Percentiles rank a stretch among this genome's conserved stretches.
Evolutionary conservation across 2,888 invertebrate genomes (phyloP).

Genomic region (Entomobrya proxima): DNA sequence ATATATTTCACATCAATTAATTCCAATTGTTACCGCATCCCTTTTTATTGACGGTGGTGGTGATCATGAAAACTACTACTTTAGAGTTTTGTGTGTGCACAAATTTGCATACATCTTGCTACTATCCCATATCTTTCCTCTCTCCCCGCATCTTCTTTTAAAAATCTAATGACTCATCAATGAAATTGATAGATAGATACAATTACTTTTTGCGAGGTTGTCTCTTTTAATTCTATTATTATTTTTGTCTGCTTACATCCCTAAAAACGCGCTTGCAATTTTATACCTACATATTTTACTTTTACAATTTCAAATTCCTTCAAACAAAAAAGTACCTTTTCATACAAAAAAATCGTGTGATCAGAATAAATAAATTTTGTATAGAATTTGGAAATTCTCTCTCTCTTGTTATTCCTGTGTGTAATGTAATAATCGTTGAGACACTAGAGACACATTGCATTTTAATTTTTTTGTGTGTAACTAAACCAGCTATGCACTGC

Average conservation of each 20-base stretch:
- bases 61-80: not conserved
- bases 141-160: not conserved
- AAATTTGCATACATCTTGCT: not conserved
- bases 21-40: conserved; percentile 51
- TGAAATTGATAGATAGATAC: conserved; percentile 39
- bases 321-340: not conserved
- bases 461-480: not conserved
- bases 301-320: not conserved
- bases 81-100: not conserved
- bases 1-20: conserved; percentile 50
- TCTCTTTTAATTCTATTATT: conserved; percentile 23
- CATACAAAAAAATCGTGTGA: not conserved
- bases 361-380: not conserved
- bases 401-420: not conserved
- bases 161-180: conserved; percentile 29
- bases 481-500: conserved; percentile 17
- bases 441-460: too few species aligned
- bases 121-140: not conserved
- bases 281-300: not conserved
- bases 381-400: conserved; percentile 24
- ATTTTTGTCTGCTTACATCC: not conserved
- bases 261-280: not conserved
- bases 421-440: not conserved
- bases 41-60: conserved; percentile 24
- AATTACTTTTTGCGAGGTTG: conserved; percentile 34